phyloP scores from a whole-genome alignment of 37 sponge, comb jelly and placozoan genomes.

The Hexactinellida sp. region DNA sequence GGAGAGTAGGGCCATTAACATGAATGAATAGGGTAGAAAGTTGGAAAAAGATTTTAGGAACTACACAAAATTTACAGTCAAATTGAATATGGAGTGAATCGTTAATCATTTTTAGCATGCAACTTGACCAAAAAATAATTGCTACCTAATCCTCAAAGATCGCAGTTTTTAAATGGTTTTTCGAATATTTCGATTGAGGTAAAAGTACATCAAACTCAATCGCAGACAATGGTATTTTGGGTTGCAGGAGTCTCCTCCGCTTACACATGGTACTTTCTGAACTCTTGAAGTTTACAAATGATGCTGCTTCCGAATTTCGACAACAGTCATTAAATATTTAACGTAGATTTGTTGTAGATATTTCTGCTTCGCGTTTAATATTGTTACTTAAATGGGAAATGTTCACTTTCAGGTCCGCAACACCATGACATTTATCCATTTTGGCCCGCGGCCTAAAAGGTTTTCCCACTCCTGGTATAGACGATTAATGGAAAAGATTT shows the following conservation, averaged over 20 bases:
- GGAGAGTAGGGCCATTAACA: background rate
- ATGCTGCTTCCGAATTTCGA: background rate
- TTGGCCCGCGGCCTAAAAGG: too few species aligned
- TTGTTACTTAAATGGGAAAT: background rate
- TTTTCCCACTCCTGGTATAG: too few species aligned
- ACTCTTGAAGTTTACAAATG: background rate
- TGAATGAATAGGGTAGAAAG: background rate
- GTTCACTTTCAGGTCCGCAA: too few species aligned
- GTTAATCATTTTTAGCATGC: background rate
- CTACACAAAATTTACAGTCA: background rate
- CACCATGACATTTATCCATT: too few species aligned
- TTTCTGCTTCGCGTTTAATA: background rate
- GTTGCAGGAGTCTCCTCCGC: background rate
- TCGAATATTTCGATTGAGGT: background rate
- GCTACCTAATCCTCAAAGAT: background rate
- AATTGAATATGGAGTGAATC: background rate
- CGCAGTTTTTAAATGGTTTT: background rate
- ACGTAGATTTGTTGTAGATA: background rate
- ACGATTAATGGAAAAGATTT: too few species aligned
- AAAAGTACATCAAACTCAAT: background rate
- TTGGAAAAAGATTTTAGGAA: background rate
- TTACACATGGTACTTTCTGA: background rate
- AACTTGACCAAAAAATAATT: background rate
- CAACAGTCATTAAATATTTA: background rate
- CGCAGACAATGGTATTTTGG: background rate